Percentiles rank a stretch among this genome's conserved stretches.
Evolutionary conservation across 2,113 vertebrate species (phyloP).

Genomic region (Tachuris rubrigastra): DNA sequence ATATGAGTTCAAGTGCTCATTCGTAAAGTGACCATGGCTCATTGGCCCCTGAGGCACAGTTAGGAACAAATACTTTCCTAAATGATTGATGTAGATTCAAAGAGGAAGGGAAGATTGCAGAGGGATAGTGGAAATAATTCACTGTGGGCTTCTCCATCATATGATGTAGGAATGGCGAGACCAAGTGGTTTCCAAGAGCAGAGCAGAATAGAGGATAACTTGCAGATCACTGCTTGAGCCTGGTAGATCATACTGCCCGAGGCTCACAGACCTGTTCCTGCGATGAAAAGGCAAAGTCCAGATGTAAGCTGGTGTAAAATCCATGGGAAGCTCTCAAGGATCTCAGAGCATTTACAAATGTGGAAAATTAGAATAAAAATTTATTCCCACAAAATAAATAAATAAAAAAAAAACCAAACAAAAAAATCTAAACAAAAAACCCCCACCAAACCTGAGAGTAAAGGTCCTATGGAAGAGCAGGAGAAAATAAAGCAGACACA

Average conservation of each 20-base stretch:
- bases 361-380: not conserved
- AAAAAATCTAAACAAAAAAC: not conserved
- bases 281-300: not conserved
- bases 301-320: not conserved
- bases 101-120: not conserved
- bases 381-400: not conserved
- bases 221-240: not conserved
- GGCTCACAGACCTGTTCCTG: not conserved
- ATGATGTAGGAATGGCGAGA: not conserved
- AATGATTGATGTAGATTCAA: constrained; percentile 20
- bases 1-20: constrained; percentile 37
- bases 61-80: constrained; percentile 19
- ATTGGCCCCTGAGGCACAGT: constrained; percentile 4
- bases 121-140: not conserved
- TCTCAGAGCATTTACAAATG: not conserved
- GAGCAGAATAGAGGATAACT: not conserved
- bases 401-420: not conserved
- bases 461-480: not conserved
- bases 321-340: not conserved
- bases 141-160: not conserved
- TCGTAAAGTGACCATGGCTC: constrained; percentile 21
- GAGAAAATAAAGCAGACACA: not conserved
- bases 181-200: not conserved
- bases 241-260: not conserved
- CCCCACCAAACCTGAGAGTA: not conserved